A percentile compares a stretch with the other conserved stretches of the same genome.
phyloP scores from a whole-genome alignment of 37 sponge, comb jelly and placozoan species.

The Aphrocallistes beatrix region DNA sequence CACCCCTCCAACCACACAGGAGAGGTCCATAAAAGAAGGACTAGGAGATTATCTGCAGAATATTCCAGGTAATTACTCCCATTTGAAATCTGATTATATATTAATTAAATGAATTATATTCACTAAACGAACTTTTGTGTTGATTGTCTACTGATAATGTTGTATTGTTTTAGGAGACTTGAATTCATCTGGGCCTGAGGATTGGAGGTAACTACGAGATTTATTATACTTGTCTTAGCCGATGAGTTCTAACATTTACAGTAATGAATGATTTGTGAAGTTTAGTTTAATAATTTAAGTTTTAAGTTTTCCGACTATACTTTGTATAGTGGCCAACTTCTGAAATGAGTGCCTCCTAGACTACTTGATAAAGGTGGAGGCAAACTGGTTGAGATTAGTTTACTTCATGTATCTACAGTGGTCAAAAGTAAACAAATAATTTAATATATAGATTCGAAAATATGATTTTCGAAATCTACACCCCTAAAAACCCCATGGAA shows the following conservation, averaged over 20 bases:
- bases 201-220: background rate
- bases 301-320: too few species aligned
- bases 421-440: too few species aligned
- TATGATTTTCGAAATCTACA: too few species aligned
- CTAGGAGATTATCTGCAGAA: background rate
- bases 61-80: background rate
- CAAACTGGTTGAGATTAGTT: too few species aligned
- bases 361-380: too few species aligned
- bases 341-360: too few species aligned
- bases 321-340: too few species aligned
- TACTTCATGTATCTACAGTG: too few species aligned
- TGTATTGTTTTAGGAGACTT: background rate
- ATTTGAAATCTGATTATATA: background rate
- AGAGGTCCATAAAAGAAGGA: background rate
- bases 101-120: background rate
- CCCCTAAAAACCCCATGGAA: too few species aligned
- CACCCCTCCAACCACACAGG: background rate
- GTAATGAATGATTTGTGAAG: background rate
- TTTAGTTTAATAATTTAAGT: too few species aligned
- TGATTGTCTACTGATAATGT: background rate
- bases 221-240: background rate
- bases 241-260: background rate
- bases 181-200: conserved; percentile 15
- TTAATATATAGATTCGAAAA: too few species aligned
- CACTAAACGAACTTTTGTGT: background rate